These are phyloP conservation scores for Brachyptera risi DNA, from an alignment of 2,888 invertebrate genomes.

Conservation along the genomic window DNA sequence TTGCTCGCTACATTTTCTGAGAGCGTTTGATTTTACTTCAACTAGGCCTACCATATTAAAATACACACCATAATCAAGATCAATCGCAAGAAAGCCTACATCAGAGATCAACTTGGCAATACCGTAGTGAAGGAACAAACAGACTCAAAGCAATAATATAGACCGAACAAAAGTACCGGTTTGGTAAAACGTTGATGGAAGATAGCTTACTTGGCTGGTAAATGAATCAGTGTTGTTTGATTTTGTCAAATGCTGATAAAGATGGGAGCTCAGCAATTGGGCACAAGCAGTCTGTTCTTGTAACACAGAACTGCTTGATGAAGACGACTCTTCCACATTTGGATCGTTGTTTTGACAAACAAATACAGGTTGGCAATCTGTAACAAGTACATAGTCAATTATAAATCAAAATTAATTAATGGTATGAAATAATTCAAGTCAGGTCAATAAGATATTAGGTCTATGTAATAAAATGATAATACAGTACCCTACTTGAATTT, in stretches of 20 bases:
- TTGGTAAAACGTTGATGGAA: neutral
- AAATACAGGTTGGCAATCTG: conserved; percentile 28
- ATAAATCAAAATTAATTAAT: neutral
- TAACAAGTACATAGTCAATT: neutral
- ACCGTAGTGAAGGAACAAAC: too few relatives aligned
- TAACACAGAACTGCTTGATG: conserved; percentile 37
- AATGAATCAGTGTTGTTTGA: conserved; percentile 30
- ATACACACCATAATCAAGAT: neutral
- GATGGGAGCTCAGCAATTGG: conserved; percentile 36
- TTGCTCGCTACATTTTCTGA: too few relatives aligned
- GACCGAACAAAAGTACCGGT: neutral
- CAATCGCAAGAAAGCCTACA: neutral
- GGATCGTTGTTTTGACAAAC: conserved; percentile 30
- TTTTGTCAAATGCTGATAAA: conserved; percentile 35
- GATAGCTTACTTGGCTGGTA: conserved; percentile 28
- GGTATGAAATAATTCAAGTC: neutral
- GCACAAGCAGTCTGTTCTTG: conserved; percentile 38
- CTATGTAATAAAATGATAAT: too few relatives aligned
- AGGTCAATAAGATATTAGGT: too few relatives aligned
- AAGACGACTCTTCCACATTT: conserved; percentile 35
- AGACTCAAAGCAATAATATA: too few relatives aligned
- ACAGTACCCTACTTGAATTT: too few relatives aligned
- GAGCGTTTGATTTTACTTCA: too few relatives aligned
- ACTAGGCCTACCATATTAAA: too few relatives aligned
- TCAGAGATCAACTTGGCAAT: neutral